Conservation (phyloP, 2,797 vertebrate genomes). For the Hypotaenidia okinawae region DNA sequence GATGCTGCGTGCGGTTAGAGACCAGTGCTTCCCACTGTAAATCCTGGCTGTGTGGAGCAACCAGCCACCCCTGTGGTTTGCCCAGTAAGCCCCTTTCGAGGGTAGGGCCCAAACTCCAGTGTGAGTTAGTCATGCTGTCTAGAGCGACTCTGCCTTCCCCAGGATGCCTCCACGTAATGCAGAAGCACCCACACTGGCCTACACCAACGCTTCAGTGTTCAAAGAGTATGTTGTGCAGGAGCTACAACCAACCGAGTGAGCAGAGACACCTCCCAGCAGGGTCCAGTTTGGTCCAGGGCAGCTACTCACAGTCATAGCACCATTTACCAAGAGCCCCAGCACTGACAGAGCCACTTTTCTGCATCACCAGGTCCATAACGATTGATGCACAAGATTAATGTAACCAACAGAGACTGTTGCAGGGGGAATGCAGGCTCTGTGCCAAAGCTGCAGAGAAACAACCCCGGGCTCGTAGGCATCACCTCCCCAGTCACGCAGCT, state of each 20-base stretch:
- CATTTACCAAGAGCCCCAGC: not conserved
- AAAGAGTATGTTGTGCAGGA: not conserved
- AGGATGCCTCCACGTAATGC: not conserved
- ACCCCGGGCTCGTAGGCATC: fast-evolving
- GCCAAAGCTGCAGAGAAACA: not conserved
- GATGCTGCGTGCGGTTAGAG: not conserved
- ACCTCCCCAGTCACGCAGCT: not conserved
- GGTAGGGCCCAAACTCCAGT: not conserved
- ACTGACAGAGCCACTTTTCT: not conserved
- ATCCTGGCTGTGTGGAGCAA: not conserved
- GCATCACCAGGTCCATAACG: not conserved
- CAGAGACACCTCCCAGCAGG: not conserved
- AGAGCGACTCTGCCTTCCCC: not conserved
- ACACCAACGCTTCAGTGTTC: not conserved
- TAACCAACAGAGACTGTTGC: not conserved
- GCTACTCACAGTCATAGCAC: not conserved
- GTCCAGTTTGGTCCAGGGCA: not conserved
- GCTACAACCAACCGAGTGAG: not conserved
- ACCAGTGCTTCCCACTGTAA: not conserved
- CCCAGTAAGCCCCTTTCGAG: not conserved
- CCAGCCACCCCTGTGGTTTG: not conserved
- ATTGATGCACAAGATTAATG: not conserved
- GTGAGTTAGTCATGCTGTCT: not conserved
- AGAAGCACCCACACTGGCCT: not conserved
- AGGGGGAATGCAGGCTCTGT: not conserved